Percentiles rank a stretch among this genome's conserved stretches.
Evolutionary conservation across 2,797 vertebrate genomes (phyloP).

Genomic region (Jordanella pulchra): DNA sequence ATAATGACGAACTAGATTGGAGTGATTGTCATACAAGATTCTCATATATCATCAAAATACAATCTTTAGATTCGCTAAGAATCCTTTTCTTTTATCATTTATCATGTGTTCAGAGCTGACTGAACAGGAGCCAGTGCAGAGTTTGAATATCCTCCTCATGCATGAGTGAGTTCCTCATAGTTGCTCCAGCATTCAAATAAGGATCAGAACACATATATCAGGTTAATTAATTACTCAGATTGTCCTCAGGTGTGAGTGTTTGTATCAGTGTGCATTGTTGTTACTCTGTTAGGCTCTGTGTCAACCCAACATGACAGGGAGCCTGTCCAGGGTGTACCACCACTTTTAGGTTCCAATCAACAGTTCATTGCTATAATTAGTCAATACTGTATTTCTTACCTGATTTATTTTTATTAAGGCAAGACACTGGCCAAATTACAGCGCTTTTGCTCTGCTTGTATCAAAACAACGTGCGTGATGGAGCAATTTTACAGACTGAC

Average conservation of each 20-base stretch:
- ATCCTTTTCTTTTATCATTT: no score
- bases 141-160: neutral
- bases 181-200: neutral
- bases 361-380: slow-evolving; percentile 39
- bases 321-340: no score
- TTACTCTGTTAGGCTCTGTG: no score
- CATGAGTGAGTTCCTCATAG: neutral
- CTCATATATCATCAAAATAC: neutral
- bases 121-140: no score
- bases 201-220: neutral
- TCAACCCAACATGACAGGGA: neutral
- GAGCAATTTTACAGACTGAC: slow-evolving; percentile 76
- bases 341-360: slow-evolving; percentile 29
- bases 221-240: no score
- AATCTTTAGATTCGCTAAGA: no score
- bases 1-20: neutral
- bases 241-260: no score
- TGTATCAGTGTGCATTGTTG: no score
- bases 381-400: slow-evolving; percentile 33
- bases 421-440: slow-evolving; percentile 60
- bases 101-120: no score
- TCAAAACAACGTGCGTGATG: slow-evolving; percentile 81
- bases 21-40: neutral
- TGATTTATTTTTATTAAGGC: slow-evolving; percentile 10
- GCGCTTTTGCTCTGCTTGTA: slow-evolving; percentile 67